Conservation (phyloP, 2,888 invertebrate genomes). For the Agriopis aurantiaria region DNA sequence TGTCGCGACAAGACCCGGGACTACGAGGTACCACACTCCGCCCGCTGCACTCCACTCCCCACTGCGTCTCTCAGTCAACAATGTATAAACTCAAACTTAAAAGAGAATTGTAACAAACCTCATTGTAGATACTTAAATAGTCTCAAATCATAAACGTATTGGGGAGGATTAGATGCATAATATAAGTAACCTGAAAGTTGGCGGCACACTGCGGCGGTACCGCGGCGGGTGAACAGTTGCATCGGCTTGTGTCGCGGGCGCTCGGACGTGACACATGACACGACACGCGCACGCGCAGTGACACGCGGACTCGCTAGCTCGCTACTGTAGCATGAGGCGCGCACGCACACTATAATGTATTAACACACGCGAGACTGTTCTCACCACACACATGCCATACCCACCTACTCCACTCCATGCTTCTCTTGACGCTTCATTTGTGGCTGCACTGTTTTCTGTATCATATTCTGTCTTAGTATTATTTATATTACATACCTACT, state of each 20-base stretch:
- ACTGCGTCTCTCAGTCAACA: constrained; percentile 47
- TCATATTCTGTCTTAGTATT: constrained; percentile 57
- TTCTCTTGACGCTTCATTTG: constrained; percentile 71
- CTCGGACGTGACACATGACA: constrained; percentile 46
- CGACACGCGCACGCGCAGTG: constrained; percentile 42
- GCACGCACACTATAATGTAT: constrained; percentile 56
- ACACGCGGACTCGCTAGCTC: constrained; percentile 56
- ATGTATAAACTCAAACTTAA: background rate
- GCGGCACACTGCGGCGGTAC: constrained; percentile 26
- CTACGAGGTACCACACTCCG: constrained; percentile 93
- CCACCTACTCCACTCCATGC: constrained; percentile 52
- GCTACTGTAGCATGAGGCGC: constrained; percentile 59
- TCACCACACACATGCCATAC: constrained; percentile 52
- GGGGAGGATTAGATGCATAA: constrained; percentile 61
- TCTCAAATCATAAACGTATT: constrained; percentile 48
- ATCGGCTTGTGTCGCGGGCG: constrained; percentile 52
- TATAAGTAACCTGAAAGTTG: constrained; percentile 39
- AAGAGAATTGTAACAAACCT: background rate
- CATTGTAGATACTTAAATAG: background rate
- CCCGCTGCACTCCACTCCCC: constrained; percentile 51
- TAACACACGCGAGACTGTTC: constrained; percentile 60
- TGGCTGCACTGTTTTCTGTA: constrained; percentile 65
- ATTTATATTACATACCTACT: constrained; percentile 20
- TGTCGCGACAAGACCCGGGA: constrained; percentile 98
- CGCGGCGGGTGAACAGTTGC: constrained; percentile 47